phyloP scores from a whole-genome alignment of 2,888 invertebrate species.

The Bugula neritina region DNA sequence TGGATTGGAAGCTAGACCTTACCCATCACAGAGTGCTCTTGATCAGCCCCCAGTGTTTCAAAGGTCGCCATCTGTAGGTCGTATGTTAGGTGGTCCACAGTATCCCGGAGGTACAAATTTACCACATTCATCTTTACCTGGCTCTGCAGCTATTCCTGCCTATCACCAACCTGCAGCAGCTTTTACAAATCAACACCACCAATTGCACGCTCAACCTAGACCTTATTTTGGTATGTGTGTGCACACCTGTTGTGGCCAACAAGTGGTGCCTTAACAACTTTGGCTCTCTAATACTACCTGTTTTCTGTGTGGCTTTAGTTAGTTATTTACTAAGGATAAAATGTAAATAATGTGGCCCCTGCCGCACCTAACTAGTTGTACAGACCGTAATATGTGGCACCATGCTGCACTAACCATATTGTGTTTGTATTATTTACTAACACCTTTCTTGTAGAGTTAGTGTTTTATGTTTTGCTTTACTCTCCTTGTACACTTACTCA shows the following conservation, averaged over 20 bases:
- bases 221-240: slow-evolving; percentile 22
- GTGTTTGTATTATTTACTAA: too few species aligned
- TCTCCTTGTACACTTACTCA: too few species aligned
- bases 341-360: too few species aligned
- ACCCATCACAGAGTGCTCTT: background rate
- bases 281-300: background rate
- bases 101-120: slow-evolving; percentile 11
- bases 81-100: background rate
- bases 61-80: background rate
- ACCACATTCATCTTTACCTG: background rate
- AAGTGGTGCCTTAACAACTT: too few species aligned
- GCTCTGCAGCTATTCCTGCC: background rate
- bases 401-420: too few species aligned
- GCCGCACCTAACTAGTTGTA: too few species aligned
- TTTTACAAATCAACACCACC: slow-evolving; percentile 14
- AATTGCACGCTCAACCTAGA: slow-evolving; percentile 15
- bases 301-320: too few species aligned
- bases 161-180: background rate
- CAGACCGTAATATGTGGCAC: too few species aligned
- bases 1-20: background rate
- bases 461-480: too few species aligned
- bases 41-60: slow-evolving; percentile 20
- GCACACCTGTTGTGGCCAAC: background rate
- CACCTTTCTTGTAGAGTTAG: too few species aligned
- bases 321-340: too few species aligned